A percentile compares a stretch with the other conserved stretches of the same genome.
phyloP scores from a whole-genome alignment of 2,113 vertebrate species.

The Acanthisitta chloris region DNA sequence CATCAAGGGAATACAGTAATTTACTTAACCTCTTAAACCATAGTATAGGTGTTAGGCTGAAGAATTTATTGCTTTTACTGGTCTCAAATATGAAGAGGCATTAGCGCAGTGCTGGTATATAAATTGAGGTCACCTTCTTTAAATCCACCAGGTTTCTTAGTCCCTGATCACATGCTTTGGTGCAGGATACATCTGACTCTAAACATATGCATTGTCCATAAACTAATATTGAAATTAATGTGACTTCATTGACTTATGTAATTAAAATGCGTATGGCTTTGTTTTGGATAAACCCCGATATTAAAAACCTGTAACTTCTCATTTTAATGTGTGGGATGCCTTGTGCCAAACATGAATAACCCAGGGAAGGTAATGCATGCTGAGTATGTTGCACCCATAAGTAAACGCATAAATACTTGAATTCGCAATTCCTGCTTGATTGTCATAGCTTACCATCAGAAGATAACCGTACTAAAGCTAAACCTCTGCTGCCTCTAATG shows the following conservation, averaged over 20 bases:
- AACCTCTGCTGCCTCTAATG: not conserved
- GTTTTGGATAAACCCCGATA: not conserved
- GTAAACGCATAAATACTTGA: not conserved
- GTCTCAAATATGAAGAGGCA: not conserved
- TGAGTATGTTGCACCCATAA: not conserved
- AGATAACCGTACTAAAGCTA: not conserved
- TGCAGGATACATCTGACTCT: not conserved
- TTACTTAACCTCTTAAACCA: not conserved
- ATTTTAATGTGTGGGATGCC: not conserved
- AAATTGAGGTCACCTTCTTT: not conserved
- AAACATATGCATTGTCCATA: not conserved
- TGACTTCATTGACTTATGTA: not conserved
- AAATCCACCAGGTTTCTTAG: not conserved
- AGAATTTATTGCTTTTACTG: not conserved
- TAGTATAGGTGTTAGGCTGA: not conserved
- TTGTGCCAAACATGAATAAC: not conserved
- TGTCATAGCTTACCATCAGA: not conserved
- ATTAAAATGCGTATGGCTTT: not conserved
- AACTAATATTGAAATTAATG: not conserved
- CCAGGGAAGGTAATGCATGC: not conserved
- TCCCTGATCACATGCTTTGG: no score
- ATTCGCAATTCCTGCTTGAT: not conserved
- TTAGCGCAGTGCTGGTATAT: fast-evolving
- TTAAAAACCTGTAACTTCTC: not conserved
- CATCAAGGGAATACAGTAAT: not conserved